Conservation (phyloP, 2,797 vertebrate genomes). For the Pristis pectinata region DNA sequence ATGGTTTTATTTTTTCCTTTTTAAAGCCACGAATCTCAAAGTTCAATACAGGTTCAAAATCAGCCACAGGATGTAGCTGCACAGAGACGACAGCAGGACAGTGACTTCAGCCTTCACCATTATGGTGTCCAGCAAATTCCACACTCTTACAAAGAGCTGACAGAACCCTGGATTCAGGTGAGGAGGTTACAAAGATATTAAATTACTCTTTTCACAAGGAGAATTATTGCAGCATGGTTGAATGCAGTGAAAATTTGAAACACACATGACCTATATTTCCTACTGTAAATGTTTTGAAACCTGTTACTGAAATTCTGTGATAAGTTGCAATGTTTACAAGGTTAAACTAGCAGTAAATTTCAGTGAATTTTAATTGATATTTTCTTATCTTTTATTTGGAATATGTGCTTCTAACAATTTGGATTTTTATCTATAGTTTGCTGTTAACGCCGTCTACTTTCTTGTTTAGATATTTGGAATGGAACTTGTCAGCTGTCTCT, state of each 20-base stretch:
- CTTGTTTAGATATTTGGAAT: slow-evolving; percentile 70
- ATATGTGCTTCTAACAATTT: neutral
- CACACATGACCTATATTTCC: neutral
- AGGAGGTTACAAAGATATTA: neutral
- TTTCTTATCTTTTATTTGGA: too few species aligned
- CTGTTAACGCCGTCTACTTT: slow-evolving; percentile 2
- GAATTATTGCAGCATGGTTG: neutral
- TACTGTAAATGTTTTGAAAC: neutral
- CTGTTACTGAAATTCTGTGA: neutral
- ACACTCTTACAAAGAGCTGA: slow-evolving; percentile 66
- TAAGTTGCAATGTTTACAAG: neutral
- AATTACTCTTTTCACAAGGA: neutral
- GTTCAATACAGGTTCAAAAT: slow-evolving; percentile 47
- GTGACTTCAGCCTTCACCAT: slow-evolving; percentile 67
- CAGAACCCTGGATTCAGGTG: slow-evolving; percentile 84
- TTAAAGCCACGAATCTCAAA: slow-evolving; percentile 67
- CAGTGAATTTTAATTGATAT: too few species aligned
- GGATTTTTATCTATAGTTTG: neutral
- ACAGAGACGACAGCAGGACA: slow-evolving; percentile 60
- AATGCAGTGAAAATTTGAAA: neutral
- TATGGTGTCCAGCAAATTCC: slow-evolving; percentile 78
- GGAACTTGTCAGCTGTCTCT: slow-evolving; percentile 81
- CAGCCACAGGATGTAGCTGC: slow-evolving; percentile 55
- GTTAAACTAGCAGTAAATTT: neutral
- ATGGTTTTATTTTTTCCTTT: slow-evolving; percentile 43